Conservation (phyloP, 2,113 vertebrate genomes). For the Gopherus flavomarginatus region DNA sequence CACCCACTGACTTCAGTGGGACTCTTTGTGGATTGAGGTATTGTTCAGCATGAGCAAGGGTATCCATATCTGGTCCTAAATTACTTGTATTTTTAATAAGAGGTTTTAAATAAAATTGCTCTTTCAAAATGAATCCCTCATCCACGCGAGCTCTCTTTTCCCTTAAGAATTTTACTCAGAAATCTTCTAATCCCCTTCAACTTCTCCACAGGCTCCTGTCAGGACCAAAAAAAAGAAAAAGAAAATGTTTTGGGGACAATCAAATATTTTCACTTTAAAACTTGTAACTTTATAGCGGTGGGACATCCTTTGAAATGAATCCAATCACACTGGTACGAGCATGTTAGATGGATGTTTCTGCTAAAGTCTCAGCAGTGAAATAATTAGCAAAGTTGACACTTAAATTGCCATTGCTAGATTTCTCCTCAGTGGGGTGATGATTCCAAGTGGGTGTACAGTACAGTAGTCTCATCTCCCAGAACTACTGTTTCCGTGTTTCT, state of each 20-base stretch:
- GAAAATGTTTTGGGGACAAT: neutral
- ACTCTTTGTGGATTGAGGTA: neutral
- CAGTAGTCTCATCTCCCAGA: neutral
- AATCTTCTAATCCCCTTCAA: neutral
- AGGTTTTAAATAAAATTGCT: neutral
- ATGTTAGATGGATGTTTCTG: neutral
- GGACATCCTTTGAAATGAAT: neutral
- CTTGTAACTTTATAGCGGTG: neutral
- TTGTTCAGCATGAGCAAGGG: neutral
- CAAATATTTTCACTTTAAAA: neutral
- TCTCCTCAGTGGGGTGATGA: neutral
- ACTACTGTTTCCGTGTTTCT: neutral
- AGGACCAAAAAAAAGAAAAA: neutral
- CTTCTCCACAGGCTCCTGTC: neutral
- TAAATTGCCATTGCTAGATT: neutral
- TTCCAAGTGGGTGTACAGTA: neutral
- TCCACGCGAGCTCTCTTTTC: rapidly evolving
- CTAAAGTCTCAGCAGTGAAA: neutral
- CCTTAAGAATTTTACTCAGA: neutral
- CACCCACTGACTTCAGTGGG: rapidly evolving
- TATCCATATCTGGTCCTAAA: rapidly evolving
- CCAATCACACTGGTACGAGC: neutral
- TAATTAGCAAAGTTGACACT: neutral
- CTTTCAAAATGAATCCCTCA: rapidly evolving
- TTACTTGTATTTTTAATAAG: neutral